Evolutionary conservation across 2,888 invertebrate species (phyloP).

Genomic region (Pemphredon lugubris): DNA sequence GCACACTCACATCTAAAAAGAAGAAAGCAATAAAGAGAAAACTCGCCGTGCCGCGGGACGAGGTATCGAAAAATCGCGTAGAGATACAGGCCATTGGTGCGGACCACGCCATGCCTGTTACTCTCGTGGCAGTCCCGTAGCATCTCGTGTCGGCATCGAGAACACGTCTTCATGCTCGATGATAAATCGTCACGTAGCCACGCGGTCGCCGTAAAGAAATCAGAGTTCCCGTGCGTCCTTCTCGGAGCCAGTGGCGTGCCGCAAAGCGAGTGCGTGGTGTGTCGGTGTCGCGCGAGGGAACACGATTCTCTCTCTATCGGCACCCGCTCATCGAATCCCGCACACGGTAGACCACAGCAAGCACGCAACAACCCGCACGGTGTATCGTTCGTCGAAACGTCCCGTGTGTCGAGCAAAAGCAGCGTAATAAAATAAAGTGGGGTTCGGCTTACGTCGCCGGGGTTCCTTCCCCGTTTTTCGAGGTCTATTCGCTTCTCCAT

Average conservation of each 20-base stretch:
- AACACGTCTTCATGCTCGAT: conserved; percentile 55
- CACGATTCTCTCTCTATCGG: conserved; percentile 44
- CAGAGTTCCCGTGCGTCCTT: conserved; percentile 53
- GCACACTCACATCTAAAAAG: background rate
- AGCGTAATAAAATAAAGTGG: conserved; percentile 62
- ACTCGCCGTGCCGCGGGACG: conserved; percentile 16
- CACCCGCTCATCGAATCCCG: conserved; percentile 25
- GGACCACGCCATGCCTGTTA: conserved; percentile 72
- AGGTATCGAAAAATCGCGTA: conserved; percentile 35
- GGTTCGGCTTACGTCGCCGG: conserved; percentile 90
- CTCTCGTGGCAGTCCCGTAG: conserved; percentile 47
- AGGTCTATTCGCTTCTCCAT: conserved; percentile 98
- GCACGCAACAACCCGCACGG: conserved; percentile 51
- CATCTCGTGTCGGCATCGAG: conserved; percentile 63
- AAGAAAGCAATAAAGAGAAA: conserved; percentile 17
- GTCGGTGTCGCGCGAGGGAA: conserved; percentile 60
- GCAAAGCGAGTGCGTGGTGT: conserved; percentile 60
- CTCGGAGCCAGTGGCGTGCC: conserved; percentile 51
- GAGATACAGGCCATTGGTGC: conserved; percentile 31
- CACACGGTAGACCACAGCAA: conserved; percentile 36
- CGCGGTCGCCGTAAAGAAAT: conserved; percentile 57
- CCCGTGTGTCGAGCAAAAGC: conserved; percentile 23
- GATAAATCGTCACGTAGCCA: conserved; percentile 48
- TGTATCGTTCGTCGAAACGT: conserved; percentile 9
- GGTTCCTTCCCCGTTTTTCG: conserved; percentile 95